phyloP scores from a whole-genome alignment of 2,113 vertebrate species.

The Entomyzon cyanotis region DNA sequence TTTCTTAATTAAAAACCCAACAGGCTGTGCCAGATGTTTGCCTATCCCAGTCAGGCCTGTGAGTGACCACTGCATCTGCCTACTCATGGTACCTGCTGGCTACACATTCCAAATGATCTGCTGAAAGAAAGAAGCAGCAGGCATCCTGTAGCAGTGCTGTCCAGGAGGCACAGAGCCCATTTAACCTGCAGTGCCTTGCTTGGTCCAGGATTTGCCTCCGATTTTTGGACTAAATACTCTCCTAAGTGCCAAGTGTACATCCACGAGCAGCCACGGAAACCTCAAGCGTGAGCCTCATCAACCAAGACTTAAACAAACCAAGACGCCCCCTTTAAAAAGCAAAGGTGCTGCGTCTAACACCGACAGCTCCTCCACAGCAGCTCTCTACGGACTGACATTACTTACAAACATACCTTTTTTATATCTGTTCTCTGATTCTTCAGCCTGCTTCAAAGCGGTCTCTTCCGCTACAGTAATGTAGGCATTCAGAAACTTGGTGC shows the following conservation, averaged over 20 bases:
- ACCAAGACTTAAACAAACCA: accelerated
- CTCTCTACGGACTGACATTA: background rate
- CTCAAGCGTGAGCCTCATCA: accelerated
- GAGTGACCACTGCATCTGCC: too few relatives aligned
- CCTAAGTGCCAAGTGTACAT: accelerated
- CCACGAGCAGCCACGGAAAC: accelerated
- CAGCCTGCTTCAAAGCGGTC: constrained; percentile 84
- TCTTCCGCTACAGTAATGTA: constrained; percentile 89
- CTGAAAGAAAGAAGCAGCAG: background rate
- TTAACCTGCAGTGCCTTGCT: background rate
- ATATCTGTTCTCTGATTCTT: constrained; percentile 83
- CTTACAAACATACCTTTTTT: constrained; percentile 72
- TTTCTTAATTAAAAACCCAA: background rate
- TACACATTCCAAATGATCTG: background rate
- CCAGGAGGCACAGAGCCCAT: background rate
- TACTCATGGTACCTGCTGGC: accelerated
- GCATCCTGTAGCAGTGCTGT: accelerated
- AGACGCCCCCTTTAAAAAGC: accelerated
- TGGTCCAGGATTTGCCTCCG: background rate
- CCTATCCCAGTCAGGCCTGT: background rate
- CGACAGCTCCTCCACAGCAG: background rate
- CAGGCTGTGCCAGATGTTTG: background rate
- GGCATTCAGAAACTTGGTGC: constrained; percentile 86
- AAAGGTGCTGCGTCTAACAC: accelerated
- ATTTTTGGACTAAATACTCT: background rate